These are phyloP conservation scores for Loripinus fragilis DNA, from an alignment of 2,888 invertebrate species.

Conservation along the genomic window DNA sequence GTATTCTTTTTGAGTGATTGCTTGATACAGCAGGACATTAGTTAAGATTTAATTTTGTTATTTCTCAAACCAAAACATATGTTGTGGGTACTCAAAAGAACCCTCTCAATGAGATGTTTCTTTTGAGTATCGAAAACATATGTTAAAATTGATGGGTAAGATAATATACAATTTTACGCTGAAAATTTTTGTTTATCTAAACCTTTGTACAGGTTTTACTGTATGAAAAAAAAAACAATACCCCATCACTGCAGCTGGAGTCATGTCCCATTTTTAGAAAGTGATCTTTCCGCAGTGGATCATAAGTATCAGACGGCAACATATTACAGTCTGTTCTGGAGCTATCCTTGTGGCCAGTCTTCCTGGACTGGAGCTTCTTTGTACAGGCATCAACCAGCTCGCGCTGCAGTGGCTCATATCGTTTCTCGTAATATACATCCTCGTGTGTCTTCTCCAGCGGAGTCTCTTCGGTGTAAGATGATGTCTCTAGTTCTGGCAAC, in stretches of 20 bases:
- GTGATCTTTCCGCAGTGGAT: constrained; percentile 1
- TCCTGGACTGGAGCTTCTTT: background rate
- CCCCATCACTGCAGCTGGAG: constrained; percentile 9
- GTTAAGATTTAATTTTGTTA: too few species aligned
- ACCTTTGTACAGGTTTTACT: too few species aligned
- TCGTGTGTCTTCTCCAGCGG: background rate
- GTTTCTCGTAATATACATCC: constrained; percentile 2
- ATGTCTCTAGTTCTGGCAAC: background rate
- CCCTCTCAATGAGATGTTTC: too few species aligned
- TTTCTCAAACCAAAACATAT: too few species aligned
- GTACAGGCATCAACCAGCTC: constrained; percentile 2
- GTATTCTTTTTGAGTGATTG: too few species aligned
- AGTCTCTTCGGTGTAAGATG: background rate
- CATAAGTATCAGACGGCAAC: background rate
- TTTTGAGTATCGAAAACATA: too few species aligned
- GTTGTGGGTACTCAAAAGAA: too few species aligned
- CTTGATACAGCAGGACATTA: too few species aligned
- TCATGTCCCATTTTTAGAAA: background rate
- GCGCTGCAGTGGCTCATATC: constrained; percentile 2
- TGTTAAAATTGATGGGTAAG: too few species aligned
- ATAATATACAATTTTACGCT: too few species aligned
- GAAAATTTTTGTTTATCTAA: too few species aligned
- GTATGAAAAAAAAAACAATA: too few species aligned
- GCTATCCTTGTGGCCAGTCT: background rate
- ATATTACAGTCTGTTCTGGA: background rate